A percentile compares a stretch with the other conserved stretches of the same genome.
Conservation (phyloP, 2,113 vertebrate genomes). For the Equus przewalskii region DNA sequence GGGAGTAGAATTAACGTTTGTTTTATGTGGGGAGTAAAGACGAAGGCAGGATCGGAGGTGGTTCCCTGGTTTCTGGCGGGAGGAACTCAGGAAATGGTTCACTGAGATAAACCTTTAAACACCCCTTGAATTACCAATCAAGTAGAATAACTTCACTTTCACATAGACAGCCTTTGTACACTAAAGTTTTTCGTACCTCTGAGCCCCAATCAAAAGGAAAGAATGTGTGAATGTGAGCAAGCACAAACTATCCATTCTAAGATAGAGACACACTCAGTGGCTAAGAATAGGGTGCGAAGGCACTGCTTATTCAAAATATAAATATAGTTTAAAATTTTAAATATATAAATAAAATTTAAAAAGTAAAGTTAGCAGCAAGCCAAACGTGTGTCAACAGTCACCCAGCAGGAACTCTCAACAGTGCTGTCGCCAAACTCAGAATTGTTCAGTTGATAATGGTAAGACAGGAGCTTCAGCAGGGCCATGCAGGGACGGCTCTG, state of each 20-base stretch:
- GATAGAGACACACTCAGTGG: not conserved
- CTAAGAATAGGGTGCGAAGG: not conserved
- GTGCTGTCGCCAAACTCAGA: not conserved
- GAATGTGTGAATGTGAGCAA: not conserved
- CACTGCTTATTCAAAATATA: conserved; percentile 32
- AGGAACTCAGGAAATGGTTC: conserved; percentile 25
- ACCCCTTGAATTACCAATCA: not conserved
- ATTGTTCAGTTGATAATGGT: not conserved
- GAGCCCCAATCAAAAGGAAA: conserved; percentile 20
- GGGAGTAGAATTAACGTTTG: conserved; percentile 1
- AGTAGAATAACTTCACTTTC: not conserved
- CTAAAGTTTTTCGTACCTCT: not conserved
- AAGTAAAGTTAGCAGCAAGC: conserved; percentile 12
- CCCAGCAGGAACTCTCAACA: not conserved
- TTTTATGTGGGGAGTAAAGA: conserved; percentile 14
- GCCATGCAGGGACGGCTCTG: not conserved
- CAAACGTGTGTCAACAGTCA: not conserved
- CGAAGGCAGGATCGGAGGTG: not conserved
- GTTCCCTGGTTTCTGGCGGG: not conserved
- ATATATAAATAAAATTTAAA: conserved; percentile 7
- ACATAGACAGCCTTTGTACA: not conserved
- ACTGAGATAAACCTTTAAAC: not conserved
- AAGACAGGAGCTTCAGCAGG: not conserved
- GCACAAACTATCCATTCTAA: not conserved
- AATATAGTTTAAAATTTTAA: conserved; percentile 5